phyloP scores from a whole-genome alignment of 2,888 invertebrate species.

The Notodonta dromedarius region DNA sequence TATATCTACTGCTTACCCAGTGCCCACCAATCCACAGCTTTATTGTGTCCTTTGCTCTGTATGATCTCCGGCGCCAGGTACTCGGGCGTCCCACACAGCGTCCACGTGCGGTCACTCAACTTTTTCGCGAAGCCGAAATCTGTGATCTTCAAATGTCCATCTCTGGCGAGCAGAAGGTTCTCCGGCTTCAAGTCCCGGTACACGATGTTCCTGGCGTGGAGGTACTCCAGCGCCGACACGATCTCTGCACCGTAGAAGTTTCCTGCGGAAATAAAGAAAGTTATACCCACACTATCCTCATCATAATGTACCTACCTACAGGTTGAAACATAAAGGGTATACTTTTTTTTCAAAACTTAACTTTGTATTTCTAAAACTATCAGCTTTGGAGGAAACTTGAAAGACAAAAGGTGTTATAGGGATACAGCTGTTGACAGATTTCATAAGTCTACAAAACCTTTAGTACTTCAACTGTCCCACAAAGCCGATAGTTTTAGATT shows the following conservation, averaged over 20 bases:
- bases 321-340: too few species aligned
- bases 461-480: too few species aligned
- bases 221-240: slow-evolving; percentile 95
- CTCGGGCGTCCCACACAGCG: slow-evolving; percentile 98
- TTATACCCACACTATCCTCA: too few species aligned
- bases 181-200: slow-evolving; percentile 97
- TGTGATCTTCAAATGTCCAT: slow-evolving; percentile 98
- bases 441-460: too few species aligned
- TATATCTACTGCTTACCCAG: slow-evolving; percentile 85
- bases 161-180: slow-evolving; percentile 95
- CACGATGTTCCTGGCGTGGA: slow-evolving; percentile 94
- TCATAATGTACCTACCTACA: too few species aligned
- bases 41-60: slow-evolving; percentile 98
- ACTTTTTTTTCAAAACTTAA: too few species aligned
- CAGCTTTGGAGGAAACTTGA: too few species aligned
- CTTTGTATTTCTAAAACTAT: too few species aligned
- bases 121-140: slow-evolving; percentile 99
- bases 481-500: too few species aligned
- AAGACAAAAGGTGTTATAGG: too few species aligned
- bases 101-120: slow-evolving; percentile 97
- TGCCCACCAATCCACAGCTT: slow-evolving; percentile 99
- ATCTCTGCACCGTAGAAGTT: slow-evolving; percentile 98
- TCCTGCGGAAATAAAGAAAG: slow-evolving; percentile 69
- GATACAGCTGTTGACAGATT: too few species aligned
- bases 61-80: slow-evolving; percentile 99